These are phyloP conservation scores for Pteronura brasiliensis DNA, from an alignment of 2,113 vertebrate genomes.

Conservation along the genomic window DNA sequence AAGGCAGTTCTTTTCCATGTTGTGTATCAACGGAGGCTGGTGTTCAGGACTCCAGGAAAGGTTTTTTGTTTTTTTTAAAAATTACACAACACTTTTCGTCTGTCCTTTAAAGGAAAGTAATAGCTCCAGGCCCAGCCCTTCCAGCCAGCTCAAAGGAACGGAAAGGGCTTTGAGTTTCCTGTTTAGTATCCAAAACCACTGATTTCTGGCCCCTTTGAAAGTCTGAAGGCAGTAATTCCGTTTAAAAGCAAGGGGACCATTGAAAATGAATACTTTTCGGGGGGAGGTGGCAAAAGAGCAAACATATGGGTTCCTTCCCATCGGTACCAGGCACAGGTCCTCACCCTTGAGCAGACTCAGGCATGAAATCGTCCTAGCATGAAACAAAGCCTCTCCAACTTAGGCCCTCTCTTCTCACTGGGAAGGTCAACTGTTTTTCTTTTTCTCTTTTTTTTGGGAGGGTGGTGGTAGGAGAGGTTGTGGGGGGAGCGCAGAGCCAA, in stretches of 20 bases:
- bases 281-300: neutral
- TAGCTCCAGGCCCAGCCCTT: conserved; percentile 61
- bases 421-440: neutral
- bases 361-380: neutral
- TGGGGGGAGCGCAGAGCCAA: neutral
- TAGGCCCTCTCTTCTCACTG: neutral
- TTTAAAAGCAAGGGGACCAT: conserved; percentile 31
- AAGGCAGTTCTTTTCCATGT: conserved; percentile 55
- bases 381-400: neutral
- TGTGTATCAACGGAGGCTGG: conserved; percentile 58
- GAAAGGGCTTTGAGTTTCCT: conserved; percentile 75
- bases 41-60: conserved; percentile 43
- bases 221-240: conserved; percentile 70
- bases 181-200: conserved; percentile 74
- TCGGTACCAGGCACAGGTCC: neutral
- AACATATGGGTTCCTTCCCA: neutral
- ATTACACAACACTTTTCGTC: conserved; percentile 60
- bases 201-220: conserved; percentile 59
- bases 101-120: conserved; percentile 66
- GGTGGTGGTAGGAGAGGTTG: neutral
- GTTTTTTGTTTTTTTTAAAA: neutral
- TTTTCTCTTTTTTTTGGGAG: neutral
- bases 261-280: neutral
- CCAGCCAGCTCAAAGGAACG: conserved; percentile 68
- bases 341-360: neutral